These are phyloP conservation scores for Marmota monax DNA, from an alignment of 2,113 vertebrate genomes.

Conservation along the genomic window DNA sequence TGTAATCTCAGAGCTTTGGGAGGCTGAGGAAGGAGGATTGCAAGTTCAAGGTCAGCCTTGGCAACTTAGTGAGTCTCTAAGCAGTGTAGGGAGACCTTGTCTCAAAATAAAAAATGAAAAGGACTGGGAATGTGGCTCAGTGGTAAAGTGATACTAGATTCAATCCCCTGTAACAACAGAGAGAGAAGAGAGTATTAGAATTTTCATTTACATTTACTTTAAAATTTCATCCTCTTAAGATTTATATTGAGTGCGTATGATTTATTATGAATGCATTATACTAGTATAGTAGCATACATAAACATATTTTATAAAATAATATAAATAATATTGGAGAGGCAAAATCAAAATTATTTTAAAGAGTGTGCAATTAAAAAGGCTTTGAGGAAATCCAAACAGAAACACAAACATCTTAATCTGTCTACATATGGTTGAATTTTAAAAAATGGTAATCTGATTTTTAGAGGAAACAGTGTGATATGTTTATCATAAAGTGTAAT, in stretches of 20 bases:
- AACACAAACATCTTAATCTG: slow-evolving; percentile 23
- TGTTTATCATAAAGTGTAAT: background rate
- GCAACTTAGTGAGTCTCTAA: too few species aligned
- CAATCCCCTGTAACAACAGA: too few species aligned
- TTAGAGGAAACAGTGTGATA: background rate
- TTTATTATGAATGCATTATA: background rate
- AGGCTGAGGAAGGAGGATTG: too few species aligned
- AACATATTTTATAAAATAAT: background rate
- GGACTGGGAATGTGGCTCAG: too few species aligned
- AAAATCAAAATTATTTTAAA: slow-evolving; percentile 24
- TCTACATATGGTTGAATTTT: background rate
- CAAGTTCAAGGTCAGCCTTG: too few species aligned
- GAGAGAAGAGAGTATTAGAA: background rate
- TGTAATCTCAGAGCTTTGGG: too few species aligned
- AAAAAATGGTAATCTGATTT: background rate
- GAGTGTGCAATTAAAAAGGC: background rate
- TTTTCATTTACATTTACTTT: slow-evolving; percentile 45
- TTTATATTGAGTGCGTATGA: background rate
- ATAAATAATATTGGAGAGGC: background rate
- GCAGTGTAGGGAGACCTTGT: too few species aligned
- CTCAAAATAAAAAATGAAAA: too few species aligned
- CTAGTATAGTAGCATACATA: background rate
- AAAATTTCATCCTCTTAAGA: slow-evolving; percentile 3
- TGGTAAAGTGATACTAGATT: too few species aligned
- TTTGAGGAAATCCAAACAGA: background rate